These are phyloP conservation scores for Megalops atlanticus DNA, from an alignment of 2,113 vertebrate species.

Conservation along the genomic window DNA sequence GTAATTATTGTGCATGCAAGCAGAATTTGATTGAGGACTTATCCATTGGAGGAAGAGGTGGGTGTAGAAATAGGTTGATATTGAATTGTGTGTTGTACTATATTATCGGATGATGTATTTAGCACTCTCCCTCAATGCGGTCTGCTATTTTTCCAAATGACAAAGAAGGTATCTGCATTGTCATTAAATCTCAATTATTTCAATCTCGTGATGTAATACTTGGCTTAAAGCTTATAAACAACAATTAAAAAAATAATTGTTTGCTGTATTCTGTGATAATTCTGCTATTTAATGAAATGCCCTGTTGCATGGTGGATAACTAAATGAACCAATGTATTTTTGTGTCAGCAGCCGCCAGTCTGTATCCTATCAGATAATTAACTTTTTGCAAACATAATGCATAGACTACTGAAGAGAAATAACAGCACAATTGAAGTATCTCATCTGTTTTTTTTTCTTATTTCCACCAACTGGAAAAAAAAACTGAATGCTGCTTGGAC, in stretches of 20 bases:
- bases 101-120: neutral
- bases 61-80: no score
- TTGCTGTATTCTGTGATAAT: slow-evolving; percentile 64
- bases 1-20: no score
- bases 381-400: slow-evolving; percentile 76
- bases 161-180: neutral
- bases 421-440: slow-evolving; percentile 67
- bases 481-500: slow-evolving; percentile 18
- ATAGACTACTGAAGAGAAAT: slow-evolving; percentile 60
- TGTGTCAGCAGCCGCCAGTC: slow-evolving; percentile 69
- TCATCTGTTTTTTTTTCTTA: slow-evolving; percentile 62
- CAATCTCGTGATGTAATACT: slow-evolving; percentile 6
- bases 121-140: neutral
- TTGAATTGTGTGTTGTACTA: no score
- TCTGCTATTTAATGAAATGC: slow-evolving; percentile 70
- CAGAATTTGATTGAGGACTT: no score
- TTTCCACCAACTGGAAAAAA: slow-evolving; percentile 43
- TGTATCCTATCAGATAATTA: slow-evolving; percentile 86
- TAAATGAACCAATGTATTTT: slow-evolving; percentile 71
- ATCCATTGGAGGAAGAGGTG: no score
- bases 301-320: slow-evolving; percentile 74
- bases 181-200: slow-evolving; percentile 22
- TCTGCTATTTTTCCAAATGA: no score
- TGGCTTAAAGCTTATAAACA: slow-evolving; percentile 43
- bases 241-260: slow-evolving; percentile 59